phyloP scores from a whole-genome alignment of 2,797 vertebrate species.

The Margarornis squamiger region DNA sequence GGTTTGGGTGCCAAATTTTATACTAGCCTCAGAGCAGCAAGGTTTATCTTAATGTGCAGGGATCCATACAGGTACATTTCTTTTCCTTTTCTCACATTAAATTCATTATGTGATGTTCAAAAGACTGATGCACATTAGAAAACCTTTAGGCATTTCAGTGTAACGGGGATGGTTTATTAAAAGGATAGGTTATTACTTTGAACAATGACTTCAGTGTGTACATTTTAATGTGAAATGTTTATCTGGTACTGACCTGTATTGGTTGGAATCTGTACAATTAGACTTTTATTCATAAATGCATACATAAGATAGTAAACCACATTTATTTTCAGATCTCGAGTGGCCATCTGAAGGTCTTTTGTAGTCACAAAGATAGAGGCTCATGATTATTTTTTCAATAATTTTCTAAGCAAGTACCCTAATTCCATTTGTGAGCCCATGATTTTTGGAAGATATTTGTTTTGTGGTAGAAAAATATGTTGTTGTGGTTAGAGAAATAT shows the following conservation, averaged over 20 bases:
- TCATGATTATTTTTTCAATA: neutral
- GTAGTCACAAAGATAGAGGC: neutral
- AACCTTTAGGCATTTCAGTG: constrained; percentile 41
- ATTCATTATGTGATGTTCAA: constrained; percentile 36
- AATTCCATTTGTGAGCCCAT: neutral
- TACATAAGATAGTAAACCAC: neutral
- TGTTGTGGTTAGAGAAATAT: neutral
- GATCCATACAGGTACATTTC: neutral
- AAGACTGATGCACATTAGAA: constrained; percentile 42
- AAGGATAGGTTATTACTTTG: constrained; percentile 54
- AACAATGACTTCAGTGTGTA: neutral
- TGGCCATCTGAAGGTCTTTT: neutral
- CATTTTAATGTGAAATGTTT: constrained; percentile 32
- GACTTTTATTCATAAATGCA: neutral
- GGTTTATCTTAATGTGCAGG: constrained; percentile 37
- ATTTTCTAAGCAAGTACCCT: neutral
- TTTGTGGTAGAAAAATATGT: neutral
- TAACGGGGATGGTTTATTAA: constrained; percentile 52
- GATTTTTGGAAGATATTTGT: neutral
- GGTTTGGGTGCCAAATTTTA: neutral
- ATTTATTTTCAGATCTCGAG: neutral
- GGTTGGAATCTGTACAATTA: neutral
- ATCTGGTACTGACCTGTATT: neutral
- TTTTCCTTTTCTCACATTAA: constrained; percentile 28
- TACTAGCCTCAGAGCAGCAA: neutral